Conservation (phyloP, 1,140 invertebrate genomes). For the Achroia grisella region DNA sequence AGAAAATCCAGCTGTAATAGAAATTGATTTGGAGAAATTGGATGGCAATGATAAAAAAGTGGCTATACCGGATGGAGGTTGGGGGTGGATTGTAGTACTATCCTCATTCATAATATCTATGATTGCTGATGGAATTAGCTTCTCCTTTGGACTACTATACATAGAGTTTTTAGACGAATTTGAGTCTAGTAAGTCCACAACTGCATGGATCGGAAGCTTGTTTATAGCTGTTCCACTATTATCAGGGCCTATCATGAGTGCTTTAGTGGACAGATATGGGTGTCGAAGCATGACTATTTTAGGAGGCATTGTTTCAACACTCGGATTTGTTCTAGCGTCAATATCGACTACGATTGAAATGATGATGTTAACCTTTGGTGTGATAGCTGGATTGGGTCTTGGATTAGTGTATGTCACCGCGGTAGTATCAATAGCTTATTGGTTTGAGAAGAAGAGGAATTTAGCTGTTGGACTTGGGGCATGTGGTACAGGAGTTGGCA, state of each 20-base stretch:
- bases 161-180: slow-evolving; percentile 92
- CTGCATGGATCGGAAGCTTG: slow-evolving; percentile 90
- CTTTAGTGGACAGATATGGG: slow-evolving; percentile 90
- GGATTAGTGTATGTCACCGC: slow-evolving; percentile 92
- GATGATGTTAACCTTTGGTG: slow-evolving; percentile 90
- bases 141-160: slow-evolving; percentile 93
- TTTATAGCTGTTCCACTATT: slow-evolving; percentile 92
- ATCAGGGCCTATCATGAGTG: slow-evolving; percentile 89
- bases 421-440: slow-evolving; percentile 94
- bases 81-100: slow-evolving; percentile 92
- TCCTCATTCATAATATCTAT: slow-evolving; percentile 90
- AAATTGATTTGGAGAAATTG: slow-evolving; percentile 25
- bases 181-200: slow-evolving; percentile 84
- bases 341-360: slow-evolving; percentile 82
- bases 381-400: slow-evolving; percentile 89
- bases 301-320: slow-evolving; percentile 83
- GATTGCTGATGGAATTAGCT: slow-evolving; percentile 96
- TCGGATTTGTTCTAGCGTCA: slow-evolving; percentile 88
- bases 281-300: slow-evolving; percentile 89
- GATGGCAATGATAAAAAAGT: slow-evolving; percentile 50
- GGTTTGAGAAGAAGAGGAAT: slow-evolving; percentile 95
- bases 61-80: slow-evolving; percentile 81
- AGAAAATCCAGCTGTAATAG: slow-evolving; percentile 22
- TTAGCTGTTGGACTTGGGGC: slow-evolving; percentile 94
- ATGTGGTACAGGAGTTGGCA: slow-evolving; percentile 90